phyloP scores from a whole-genome alignment of 2,113 vertebrate species.

The Cheilinus undulatus region DNA sequence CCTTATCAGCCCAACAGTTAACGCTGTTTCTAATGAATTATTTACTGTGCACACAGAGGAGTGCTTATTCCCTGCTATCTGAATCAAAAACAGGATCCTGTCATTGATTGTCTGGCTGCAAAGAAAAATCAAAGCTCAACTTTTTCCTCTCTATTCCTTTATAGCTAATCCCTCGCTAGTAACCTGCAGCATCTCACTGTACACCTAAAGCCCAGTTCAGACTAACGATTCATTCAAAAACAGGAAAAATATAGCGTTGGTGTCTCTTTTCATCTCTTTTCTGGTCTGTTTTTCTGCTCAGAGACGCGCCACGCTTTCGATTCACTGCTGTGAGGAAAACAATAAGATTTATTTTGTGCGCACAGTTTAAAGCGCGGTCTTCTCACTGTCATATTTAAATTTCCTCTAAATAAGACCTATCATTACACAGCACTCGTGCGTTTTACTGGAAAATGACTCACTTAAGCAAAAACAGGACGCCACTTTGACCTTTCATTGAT shows the following conservation, averaged over 20 bases:
- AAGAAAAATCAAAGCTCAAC: neutral
- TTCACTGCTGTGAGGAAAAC: no score
- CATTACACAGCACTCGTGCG: no score
- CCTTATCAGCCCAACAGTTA: neutral
- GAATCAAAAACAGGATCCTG: neutral
- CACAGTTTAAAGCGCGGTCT: no score
- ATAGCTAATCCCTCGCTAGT: slow-evolving; percentile 7
- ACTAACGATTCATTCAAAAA: no score
- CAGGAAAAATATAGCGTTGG: neutral
- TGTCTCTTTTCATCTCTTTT: slow-evolving; percentile 12
- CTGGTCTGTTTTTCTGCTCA: neutral
- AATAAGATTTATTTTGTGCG: no score
- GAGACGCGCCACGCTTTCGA: no score
- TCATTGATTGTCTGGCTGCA: neutral
- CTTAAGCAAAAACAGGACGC: neutral
- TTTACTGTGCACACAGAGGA: neutral
- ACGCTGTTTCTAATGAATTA: neutral
- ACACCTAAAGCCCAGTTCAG: no score
- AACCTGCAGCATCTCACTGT: neutral
- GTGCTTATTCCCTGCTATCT: neutral
- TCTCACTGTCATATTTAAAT: no score
- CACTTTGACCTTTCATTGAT: neutral
- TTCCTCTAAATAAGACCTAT: no score
- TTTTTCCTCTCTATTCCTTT: neutral
- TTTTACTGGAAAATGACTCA: no score